A percentile compares a stretch with the other conserved stretches of the same genome.
Conservation (phyloP, 2,888 invertebrate genomes). For the Hypsopygia costalis region DNA sequence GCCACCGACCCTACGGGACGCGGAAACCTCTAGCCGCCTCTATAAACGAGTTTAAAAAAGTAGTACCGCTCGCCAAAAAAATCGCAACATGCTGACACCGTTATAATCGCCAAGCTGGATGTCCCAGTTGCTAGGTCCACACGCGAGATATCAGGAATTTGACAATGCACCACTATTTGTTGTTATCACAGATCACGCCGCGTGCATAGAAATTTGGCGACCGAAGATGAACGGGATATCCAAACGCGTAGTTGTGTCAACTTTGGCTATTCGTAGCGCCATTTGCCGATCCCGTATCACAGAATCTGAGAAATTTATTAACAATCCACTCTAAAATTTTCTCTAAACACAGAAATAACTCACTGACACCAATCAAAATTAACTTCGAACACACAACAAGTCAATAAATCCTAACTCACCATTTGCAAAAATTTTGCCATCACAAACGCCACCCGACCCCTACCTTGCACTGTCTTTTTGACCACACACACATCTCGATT, state of each 20-base stretch:
- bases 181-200: slow-evolving; percentile 66
- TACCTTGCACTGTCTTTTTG: slow-evolving; percentile 87
- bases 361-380: slow-evolving; percentile 64
- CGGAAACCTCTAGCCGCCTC: slow-evolving; percentile 79
- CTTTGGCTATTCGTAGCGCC: slow-evolving; percentile 79
- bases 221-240: slow-evolving; percentile 64
- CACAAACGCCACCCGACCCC: slow-evolving; percentile 89
- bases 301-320: slow-evolving; percentile 66
- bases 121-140: slow-evolving; percentile 75
- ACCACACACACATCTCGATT: slow-evolving; percentile 82
- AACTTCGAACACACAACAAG: slow-evolving; percentile 54
- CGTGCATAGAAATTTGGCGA: slow-evolving; percentile 62
- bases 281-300: slow-evolving; percentile 77
- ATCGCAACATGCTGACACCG: slow-evolving; percentile 82
- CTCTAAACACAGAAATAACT: slow-evolving; percentile 55
- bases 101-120: slow-evolving; percentile 81
- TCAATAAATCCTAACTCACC: slow-evolving; percentile 84
- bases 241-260: slow-evolving; percentile 81
- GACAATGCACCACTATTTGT: slow-evolving; percentile 70
- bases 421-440: slow-evolving; percentile 89
- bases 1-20: slow-evolving; percentile 80
- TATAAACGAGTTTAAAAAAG: slow-evolving; percentile 81
- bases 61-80: slow-evolving; percentile 81
- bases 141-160: slow-evolving; percentile 63
- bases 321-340: slow-evolving; percentile 66